phyloP scores from a whole-genome alignment of 2,797 vertebrate species.

The Lepus oiostolus region DNA sequence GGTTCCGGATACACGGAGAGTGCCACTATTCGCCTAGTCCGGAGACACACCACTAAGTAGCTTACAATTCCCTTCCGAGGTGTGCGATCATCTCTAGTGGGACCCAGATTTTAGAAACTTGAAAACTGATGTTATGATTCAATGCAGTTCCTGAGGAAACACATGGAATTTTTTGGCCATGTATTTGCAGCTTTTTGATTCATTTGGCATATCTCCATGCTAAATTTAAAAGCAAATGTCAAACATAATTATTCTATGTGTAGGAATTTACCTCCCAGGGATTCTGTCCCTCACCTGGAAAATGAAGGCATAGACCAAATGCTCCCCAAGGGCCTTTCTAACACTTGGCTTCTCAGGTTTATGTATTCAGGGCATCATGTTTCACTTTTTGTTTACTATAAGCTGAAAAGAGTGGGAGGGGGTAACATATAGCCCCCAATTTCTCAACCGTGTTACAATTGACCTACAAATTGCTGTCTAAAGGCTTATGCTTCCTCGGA shows the following conservation, averaged over 20 bases:
- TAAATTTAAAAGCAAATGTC: constrained; percentile 72
- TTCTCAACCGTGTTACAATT: background rate
- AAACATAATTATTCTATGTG: constrained; percentile 48
- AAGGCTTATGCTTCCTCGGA: constrained; percentile 46
- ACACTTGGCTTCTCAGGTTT: constrained; percentile 48
- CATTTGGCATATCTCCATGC: constrained; percentile 62
- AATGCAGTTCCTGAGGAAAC: constrained; percentile 66
- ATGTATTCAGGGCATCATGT: constrained; percentile 37
- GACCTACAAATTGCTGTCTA: constrained; percentile 2
- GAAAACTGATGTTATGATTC: constrained; percentile 56
- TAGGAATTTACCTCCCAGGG: constrained; percentile 54
- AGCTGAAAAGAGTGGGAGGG: constrained; percentile 31
- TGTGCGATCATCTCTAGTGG: constrained; percentile 58
- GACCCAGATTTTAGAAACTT: constrained; percentile 55
- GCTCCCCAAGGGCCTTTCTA: constrained; percentile 38
- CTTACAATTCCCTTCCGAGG: background rate
- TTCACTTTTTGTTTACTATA: constrained; percentile 66
- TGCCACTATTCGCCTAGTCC: background rate
- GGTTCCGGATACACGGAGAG: background rate
- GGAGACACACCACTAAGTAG: background rate
- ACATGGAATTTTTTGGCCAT: constrained; percentile 56
- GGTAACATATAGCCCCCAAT: constrained; percentile 3
- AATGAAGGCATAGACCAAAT: constrained; percentile 59
- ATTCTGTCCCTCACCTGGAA: constrained; percentile 60
- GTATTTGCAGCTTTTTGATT: constrained; percentile 50